Percentiles rank a stretch among this genome's conserved stretches.
Conservation (phyloP, 2,797 vertebrate genomes). For the Lagodon rhomboides region DNA sequence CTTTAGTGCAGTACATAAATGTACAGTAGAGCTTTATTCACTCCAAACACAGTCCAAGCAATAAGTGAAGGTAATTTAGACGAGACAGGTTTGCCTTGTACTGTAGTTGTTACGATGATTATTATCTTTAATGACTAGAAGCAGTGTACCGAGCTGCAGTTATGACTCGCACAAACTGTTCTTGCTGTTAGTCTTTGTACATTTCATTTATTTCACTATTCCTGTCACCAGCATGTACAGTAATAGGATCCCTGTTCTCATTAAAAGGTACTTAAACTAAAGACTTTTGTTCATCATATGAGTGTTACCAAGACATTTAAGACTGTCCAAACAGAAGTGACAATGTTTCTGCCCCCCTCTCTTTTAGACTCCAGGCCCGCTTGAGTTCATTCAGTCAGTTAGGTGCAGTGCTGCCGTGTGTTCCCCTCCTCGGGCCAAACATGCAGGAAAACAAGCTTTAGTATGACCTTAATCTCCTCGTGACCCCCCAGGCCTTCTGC, state of each 20-base stretch:
- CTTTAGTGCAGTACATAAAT: neutral
- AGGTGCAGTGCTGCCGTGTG: neutral
- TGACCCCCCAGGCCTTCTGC: slow-evolving; percentile 8
- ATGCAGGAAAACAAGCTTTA: slow-evolving; percentile 50
- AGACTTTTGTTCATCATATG: neutral
- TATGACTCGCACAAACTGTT: neutral
- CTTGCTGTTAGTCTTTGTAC: neutral
- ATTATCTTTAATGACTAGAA: neutral
- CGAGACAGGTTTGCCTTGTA: neutral
- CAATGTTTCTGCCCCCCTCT: neutral
- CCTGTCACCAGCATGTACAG: neutral
- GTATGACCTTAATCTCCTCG: slow-evolving; percentile 58
- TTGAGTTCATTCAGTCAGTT: neutral
- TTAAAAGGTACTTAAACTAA: neutral
- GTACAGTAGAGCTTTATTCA: neutral
- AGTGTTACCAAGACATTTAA: neutral
- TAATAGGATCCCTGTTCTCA: neutral
- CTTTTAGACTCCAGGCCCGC: neutral
- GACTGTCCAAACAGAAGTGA: neutral
- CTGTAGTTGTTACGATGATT: neutral
- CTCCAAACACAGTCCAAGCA: neutral
- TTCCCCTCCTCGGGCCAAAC: slow-evolving; percentile 10
- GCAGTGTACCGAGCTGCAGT: neutral
- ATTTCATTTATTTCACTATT: neutral
- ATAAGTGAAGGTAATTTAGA: neutral